Evolutionary conservation across 1,140 invertebrate genomes (phyloP), one percentile per base, ranked within the genome.

Genomic region (Drosophila tristis): DNA sequence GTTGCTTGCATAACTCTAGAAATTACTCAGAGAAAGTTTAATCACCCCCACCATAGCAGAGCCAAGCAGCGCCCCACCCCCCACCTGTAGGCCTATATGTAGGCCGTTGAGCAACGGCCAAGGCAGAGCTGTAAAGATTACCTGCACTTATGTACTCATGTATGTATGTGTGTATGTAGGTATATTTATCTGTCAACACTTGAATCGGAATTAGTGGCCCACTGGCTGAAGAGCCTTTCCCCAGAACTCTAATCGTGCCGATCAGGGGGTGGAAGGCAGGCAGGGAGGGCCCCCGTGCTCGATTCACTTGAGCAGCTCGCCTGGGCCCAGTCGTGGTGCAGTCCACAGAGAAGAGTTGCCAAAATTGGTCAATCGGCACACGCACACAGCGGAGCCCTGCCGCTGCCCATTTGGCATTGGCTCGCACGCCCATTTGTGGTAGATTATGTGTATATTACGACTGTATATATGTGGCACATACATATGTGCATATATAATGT

Each of bases 281-380:
- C 1, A 1, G 20, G 1, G 20, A 20, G 20, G 20, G 20, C 20
- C 20, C 20, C 20, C 20, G 20, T 20, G 1, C n/a, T 50, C 11
- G n/a, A 39, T 43, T 31, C 62, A 70, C 61, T 67, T 68, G 50
- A 53, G 25, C 15, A 26, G 6, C 54, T 43, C 15, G 15, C n/a
- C 20, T 23, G 13, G 51, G 50, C 16, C 60, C 42, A 16, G 47
- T 23, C 9, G 16, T 8, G 29, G 48, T 64, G 20, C 8, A 8
- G 13, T 13, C 42, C 26, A 15, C 26, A 15, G 31, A 48, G 16
- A 31, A 43, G 54, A 58, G 42, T 15, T 58, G 44, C 74, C 59
- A 56, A 65, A 67, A 23, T 63, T 77, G 74, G 76, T 13, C 26
- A 71, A 74, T 48, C 35, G 51, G 59, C 60, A 70, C 59, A 56